phyloP scores from a whole-genome alignment of 2,797 vertebrate genomes.

The Crenichthys baileyi region DNA sequence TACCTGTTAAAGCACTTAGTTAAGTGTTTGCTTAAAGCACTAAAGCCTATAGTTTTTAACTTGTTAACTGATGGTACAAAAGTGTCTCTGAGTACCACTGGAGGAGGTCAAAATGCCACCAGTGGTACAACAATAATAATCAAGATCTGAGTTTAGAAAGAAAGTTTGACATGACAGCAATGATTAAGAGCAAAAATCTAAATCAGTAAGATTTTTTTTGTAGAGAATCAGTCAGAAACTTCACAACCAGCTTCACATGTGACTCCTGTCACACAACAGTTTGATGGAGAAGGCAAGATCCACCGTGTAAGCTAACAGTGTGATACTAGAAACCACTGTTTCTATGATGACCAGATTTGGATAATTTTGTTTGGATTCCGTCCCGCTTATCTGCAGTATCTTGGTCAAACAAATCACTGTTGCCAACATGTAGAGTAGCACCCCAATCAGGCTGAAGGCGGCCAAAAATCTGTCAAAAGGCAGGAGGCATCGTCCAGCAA shows the following conservation, averaged over 20 bases:
- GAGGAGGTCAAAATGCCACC: background rate
- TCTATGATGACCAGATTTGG: slow-evolving; percentile 59
- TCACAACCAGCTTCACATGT: slow-evolving; percentile 17
- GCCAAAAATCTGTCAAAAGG: slow-evolving; percentile 77
- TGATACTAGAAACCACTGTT: slow-evolving; percentile 66
- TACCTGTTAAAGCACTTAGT: too few species aligned
- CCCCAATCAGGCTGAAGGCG: slow-evolving; percentile 69
- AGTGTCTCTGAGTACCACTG: background rate
- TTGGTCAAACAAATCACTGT: slow-evolving; percentile 72
- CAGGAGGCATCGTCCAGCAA: slow-evolving; percentile 70
- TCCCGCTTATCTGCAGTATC: slow-evolving; percentile 39
- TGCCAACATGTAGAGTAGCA: slow-evolving; percentile 73
- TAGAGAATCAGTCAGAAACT: background rate
- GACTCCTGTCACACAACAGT: slow-evolving; percentile 70
- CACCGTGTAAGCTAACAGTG: slow-evolving; percentile 79
- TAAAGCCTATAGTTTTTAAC: background rate
- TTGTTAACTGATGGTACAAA: background rate
- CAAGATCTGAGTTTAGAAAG: background rate
- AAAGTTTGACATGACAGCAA: slow-evolving; percentile 20
- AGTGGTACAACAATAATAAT: background rate
- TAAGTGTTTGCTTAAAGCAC: background rate
- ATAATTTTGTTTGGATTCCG: rapidly evolving
- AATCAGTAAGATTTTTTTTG: slow-evolving; percentile 16
- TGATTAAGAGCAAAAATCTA: slow-evolving; percentile 15
- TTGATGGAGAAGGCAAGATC: slow-evolving; percentile 80